These are phyloP conservation scores for Listrodromus nycthemerus DNA, from an alignment of 2,888 invertebrate genomes.

Conservation along the genomic window DNA sequence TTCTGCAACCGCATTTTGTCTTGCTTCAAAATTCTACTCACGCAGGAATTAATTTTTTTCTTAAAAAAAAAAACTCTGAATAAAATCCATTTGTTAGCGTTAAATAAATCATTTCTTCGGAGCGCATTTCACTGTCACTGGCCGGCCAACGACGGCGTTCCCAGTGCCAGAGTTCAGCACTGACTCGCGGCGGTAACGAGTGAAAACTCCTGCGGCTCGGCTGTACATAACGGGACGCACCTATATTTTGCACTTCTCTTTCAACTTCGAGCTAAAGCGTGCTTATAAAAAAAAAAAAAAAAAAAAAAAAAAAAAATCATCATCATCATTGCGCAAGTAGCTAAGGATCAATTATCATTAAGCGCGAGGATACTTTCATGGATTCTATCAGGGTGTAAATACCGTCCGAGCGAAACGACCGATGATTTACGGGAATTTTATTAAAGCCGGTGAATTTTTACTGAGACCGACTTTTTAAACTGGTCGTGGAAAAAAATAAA, in stretches of 20 bases:
- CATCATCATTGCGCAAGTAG: conserved; percentile 19
- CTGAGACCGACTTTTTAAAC: conserved; percentile 1
- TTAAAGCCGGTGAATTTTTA: neutral
- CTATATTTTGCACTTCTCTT: conserved; percentile 15
- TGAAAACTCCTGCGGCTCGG: neutral
- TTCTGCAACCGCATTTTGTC: no score
- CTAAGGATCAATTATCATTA: conserved; percentile 19
- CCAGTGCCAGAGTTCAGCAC: neutral
- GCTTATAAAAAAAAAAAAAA: neutral
- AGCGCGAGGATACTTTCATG: conserved; percentile 1
- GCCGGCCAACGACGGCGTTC: neutral
- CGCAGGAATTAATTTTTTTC: no score
- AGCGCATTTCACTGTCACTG: neutral
- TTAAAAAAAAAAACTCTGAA: no score
- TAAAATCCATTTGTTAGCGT: neutral
- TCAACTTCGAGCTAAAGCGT: neutral
- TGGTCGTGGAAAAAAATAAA: neutral
- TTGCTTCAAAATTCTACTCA: no score
- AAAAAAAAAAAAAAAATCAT: no score
- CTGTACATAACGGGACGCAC: neutral
- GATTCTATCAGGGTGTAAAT: neutral
- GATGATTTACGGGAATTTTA: conserved; percentile 48
- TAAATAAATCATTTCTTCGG: neutral
- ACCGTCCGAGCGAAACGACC: neutral
- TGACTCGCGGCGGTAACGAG: neutral